phyloP scores from a whole-genome alignment of 2,797 vertebrate species.

The Ambastaia sidthimunki region DNA sequence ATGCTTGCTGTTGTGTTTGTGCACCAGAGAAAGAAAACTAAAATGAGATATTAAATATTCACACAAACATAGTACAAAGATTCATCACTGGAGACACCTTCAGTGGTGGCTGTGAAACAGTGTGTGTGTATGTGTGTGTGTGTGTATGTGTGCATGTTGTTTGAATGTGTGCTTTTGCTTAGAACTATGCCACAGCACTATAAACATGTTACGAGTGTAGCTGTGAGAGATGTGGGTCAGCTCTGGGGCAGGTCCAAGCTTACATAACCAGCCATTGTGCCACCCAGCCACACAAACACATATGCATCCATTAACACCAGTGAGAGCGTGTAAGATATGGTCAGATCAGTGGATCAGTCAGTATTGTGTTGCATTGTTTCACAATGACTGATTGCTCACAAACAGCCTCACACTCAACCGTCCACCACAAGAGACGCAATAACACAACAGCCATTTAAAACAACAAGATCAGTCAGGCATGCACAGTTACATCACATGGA shows the following conservation, averaged over 20 bases:
- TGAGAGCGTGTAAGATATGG: background rate
- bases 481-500: background rate
- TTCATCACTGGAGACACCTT: background rate
- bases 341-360: constrained; percentile 19
- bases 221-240: constrained; percentile 45
- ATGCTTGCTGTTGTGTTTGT: constrained; percentile 23
- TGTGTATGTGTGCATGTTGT: background rate
- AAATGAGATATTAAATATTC: background rate
- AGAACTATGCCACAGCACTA: background rate
- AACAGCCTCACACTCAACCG: constrained; percentile 22
- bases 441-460: constrained; percentile 23
- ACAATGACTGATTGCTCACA: background rate
- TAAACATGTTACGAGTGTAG: constrained; percentile 40
- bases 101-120: too few relatives aligned
- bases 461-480: background rate
- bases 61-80: background rate
- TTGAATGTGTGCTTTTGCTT: background rate
- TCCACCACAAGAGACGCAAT: background rate
- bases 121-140: background rate
- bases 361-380: constrained; percentile 13
- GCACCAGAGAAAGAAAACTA: background rate
- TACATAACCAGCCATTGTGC: constrained; percentile 50
- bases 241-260: constrained; percentile 36
- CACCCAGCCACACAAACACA: constrained; percentile 27
- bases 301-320: background rate